These are phyloP conservation scores for Exocentrus adspersus DNA, from an alignment of 2,888 invertebrate species.

Conservation along the genomic window DNA sequence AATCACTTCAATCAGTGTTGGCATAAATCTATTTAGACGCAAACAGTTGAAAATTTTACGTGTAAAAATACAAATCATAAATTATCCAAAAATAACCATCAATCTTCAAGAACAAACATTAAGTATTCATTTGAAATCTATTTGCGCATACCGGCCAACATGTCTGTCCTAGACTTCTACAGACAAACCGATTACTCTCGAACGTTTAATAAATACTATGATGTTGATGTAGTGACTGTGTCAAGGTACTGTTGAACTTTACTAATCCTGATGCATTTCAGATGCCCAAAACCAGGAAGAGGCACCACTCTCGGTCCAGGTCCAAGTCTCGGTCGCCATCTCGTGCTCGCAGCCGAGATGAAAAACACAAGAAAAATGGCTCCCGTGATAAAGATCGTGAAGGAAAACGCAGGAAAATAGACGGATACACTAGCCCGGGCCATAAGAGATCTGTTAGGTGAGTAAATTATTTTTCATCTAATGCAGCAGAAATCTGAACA, in stretches of 20 bases:
- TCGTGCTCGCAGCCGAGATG: constrained; percentile 73
- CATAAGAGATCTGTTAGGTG: constrained; percentile 73
- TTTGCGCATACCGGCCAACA: neutral
- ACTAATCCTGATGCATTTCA: constrained; percentile 59
- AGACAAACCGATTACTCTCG: constrained; percentile 21
- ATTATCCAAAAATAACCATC: constrained; percentile 16
- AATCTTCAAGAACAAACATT: neutral
- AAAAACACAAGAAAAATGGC: constrained; percentile 74
- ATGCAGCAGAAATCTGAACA: neutral
- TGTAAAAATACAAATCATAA: constrained; percentile 16
- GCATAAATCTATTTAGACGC: constrained; percentile 15
- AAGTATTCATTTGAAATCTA: constrained; percentile 17
- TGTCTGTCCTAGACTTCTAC: constrained; percentile 22
- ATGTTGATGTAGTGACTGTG: constrained; percentile 14
- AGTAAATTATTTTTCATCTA: constrained; percentile 46
- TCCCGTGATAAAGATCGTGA: constrained; percentile 76
- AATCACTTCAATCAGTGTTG: constrained; percentile 25
- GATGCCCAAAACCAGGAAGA: constrained; percentile 87
- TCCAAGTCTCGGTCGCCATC: constrained; percentile 70
- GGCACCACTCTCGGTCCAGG: constrained; percentile 77
- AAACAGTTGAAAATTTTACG: constrained; percentile 28
- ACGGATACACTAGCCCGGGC: constrained; percentile 69
- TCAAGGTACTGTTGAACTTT: constrained; percentile 9
- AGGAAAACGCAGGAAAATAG: constrained; percentile 78
- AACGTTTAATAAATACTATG: neutral